Conservation (phyloP, 2,113 vertebrate genomes). For the Oplegnathus fasciatus region DNA sequence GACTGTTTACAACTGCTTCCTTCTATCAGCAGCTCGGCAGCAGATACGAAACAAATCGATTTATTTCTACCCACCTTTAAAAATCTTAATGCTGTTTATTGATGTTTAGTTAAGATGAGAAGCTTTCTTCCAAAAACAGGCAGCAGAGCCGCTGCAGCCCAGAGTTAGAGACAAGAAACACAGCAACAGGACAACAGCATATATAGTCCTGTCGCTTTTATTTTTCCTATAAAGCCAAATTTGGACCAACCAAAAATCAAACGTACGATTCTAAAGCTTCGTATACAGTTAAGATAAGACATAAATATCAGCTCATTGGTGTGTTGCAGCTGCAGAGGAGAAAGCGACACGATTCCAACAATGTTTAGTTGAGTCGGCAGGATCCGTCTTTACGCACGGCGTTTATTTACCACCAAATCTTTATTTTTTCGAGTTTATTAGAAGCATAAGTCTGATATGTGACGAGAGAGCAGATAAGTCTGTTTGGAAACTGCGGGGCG, state of each 20-base stretch:
- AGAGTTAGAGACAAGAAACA: slow-evolving; percentile 53
- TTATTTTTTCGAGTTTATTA: not conserved
- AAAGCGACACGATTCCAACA: slow-evolving; percentile 1
- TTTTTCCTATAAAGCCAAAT: slow-evolving; percentile 22
- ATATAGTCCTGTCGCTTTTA: not conserved
- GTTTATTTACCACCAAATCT: not conserved
- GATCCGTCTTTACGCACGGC: slow-evolving; percentile 62
- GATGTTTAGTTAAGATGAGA: slow-evolving; percentile 29
- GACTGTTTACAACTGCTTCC: slow-evolving; percentile 94
- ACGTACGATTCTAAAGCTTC: slow-evolving; percentile 9
- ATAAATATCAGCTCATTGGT: not conserved
- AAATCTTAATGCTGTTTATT: slow-evolving; percentile 27
- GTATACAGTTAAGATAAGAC: slow-evolving; percentile 40
- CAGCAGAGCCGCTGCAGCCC: slow-evolving; percentile 33
- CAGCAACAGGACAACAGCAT: slow-evolving; percentile 72
- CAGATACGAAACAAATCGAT: slow-evolving; percentile 47
- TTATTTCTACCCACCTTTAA: slow-evolving; percentile 31
- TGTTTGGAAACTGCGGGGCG: slow-evolving; percentile 49
- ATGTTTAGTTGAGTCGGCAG: slow-evolving; percentile 17
- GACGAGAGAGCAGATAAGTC: not conserved
- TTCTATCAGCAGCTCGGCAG: slow-evolving; percentile 84
- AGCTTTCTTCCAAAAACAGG: slow-evolving; percentile 46
- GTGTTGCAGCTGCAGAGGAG: slow-evolving; percentile 29
- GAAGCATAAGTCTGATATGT: not conserved
- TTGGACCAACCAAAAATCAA: slow-evolving; percentile 9